Percentiles rank a stretch among this genome's conserved stretches.
Conservation (phyloP, 2,113 vertebrate species). For the Perca schrenkii region DNA sequence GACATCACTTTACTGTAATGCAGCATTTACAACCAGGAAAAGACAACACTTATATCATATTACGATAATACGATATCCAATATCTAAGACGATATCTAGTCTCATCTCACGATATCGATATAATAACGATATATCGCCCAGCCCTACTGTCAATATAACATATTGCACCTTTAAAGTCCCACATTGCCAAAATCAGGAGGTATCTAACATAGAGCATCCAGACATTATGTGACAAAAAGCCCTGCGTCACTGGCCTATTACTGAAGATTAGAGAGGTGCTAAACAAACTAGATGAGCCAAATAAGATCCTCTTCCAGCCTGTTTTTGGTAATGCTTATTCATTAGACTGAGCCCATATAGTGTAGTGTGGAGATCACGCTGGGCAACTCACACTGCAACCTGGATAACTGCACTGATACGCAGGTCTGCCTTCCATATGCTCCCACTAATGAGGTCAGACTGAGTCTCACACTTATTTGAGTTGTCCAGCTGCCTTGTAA, state of each 20-base stretch:
- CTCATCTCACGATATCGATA: too few species aligned
- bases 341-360: slow-evolving; percentile 49
- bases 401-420: slow-evolving; percentile 60
- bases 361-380: slow-evolving; percentile 49
- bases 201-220: neutral
- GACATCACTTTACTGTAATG: too few species aligned
- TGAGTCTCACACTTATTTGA: slow-evolving; percentile 59
- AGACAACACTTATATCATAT: too few species aligned
- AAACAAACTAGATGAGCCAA: slow-evolving; percentile 40
- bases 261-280: slow-evolving; percentile 39
- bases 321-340: slow-evolving; percentile 50
- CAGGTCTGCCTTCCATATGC: slow-evolving; percentile 79
- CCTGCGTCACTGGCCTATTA: slow-evolving; percentile 7
- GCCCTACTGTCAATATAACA: too few species aligned
- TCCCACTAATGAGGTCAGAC: slow-evolving; percentile 83
- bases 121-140: too few species aligned
- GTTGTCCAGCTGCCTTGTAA: slow-evolving; percentile 81
- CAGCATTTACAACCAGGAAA: too few species aligned
- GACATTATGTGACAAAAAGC: slow-evolving; percentile 16
- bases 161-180: neutral
- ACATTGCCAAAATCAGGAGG: neutral
- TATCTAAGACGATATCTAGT: too few species aligned
- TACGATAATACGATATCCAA: too few species aligned
- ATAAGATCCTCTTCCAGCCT: slow-evolving; percentile 27
- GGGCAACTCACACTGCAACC: slow-evolving; percentile 65